A percentile compares a stretch with the other conserved stretches of the same genome.
Conservation (phyloP, 2,888 invertebrate genomes). For the Polymixis lichenea region DNA sequence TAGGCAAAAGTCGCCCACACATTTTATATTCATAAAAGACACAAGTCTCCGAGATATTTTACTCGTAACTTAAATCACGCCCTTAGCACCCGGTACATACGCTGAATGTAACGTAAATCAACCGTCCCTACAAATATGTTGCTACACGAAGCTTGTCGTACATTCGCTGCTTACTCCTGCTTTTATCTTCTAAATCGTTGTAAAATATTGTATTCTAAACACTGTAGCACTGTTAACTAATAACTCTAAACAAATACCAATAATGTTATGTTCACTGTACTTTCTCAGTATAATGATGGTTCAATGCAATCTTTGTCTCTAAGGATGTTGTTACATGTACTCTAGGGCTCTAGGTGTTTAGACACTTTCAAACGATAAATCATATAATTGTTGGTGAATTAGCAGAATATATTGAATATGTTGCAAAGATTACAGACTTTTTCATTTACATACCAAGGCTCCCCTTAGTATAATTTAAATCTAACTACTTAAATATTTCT, state of each 20-base stretch:
- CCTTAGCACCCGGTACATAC: not conserved
- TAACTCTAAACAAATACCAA: conserved; percentile 81
- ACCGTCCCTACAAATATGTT: conserved; percentile 12
- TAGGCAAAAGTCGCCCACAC: not conserved
- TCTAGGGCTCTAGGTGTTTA: conserved; percentile 81
- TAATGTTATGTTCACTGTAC: conserved; percentile 85
- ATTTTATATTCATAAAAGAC: not conserved
- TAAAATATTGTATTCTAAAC: conserved; percentile 85
- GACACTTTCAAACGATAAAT: conserved; percentile 69
- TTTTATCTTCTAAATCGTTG: conserved; percentile 84
- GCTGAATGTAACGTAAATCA: conserved; percentile 5
- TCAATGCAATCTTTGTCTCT: conserved; percentile 90
- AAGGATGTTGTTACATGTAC: conserved; percentile 78
- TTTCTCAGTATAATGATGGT: conserved; percentile 85
- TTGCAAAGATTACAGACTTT: conserved; percentile 86
- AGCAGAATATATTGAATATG: conserved; percentile 89
- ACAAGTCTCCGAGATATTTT: conserved; percentile 35
- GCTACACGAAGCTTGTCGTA: conserved; percentile 60
- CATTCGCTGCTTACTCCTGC: conserved; percentile 86
- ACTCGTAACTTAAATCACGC: conserved; percentile 13
- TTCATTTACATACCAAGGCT: conserved; percentile 84
- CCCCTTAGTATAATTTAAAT: conserved; percentile 72
- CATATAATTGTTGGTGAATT: conserved; percentile 84
- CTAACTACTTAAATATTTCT: conserved; percentile 73
- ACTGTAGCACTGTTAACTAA: conserved; percentile 86